phyloP scores from a whole-genome alignment of 2,888 invertebrate species.

The Machimus rusticus region DNA sequence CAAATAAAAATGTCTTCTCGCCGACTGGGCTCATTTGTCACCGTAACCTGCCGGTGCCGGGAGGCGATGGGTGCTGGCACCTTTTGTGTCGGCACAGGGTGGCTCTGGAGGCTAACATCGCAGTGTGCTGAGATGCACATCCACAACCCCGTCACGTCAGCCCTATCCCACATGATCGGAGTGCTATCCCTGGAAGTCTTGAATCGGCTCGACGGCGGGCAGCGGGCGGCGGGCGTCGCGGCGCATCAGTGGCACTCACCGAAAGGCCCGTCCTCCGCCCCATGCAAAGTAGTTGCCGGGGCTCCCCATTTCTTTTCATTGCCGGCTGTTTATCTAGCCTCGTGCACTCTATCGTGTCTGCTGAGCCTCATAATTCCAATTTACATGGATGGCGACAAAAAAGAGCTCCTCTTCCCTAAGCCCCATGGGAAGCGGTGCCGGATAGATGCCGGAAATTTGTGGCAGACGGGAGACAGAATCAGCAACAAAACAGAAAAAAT shows the following conservation, averaged over 20 bases:
- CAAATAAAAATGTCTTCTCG: slow-evolving; percentile 10
- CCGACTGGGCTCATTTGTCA: slow-evolving; percentile 20
- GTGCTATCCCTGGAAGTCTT: neutral
- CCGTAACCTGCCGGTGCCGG: neutral
- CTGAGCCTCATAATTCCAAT: slow-evolving; percentile 41
- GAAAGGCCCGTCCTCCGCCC: neutral
- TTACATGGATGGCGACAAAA: slow-evolving; percentile 42
- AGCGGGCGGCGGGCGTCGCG: neutral
- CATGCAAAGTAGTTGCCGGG: slow-evolving; percentile 31
- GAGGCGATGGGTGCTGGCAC: neutral
- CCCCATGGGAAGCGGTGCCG: slow-evolving; percentile 35
- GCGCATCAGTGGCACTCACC: neutral
- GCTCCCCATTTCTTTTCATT: slow-evolving; percentile 39
- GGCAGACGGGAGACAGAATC: slow-evolving; percentile 42
- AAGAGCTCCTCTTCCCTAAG: neutral
- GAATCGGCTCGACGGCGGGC: slow-evolving; percentile 1
- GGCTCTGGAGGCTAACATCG: neutral
- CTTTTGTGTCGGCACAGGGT: neutral
- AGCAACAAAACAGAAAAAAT: slow-evolving; percentile 37
- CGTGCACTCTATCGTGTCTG: slow-evolving; percentile 35
- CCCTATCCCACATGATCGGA: neutral
- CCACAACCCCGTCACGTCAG: slow-evolving; percentile 18
- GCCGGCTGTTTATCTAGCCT: slow-evolving; percentile 34
- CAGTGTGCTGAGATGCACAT: slow-evolving; percentile 15
- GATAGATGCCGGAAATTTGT: slow-evolving; percentile 45